A percentile compares a stretch with the other conserved stretches of the same genome.
Evolutionary conservation across 2,113 vertebrate species (phyloP).

Genomic region (Hystrix cristata): DNA sequence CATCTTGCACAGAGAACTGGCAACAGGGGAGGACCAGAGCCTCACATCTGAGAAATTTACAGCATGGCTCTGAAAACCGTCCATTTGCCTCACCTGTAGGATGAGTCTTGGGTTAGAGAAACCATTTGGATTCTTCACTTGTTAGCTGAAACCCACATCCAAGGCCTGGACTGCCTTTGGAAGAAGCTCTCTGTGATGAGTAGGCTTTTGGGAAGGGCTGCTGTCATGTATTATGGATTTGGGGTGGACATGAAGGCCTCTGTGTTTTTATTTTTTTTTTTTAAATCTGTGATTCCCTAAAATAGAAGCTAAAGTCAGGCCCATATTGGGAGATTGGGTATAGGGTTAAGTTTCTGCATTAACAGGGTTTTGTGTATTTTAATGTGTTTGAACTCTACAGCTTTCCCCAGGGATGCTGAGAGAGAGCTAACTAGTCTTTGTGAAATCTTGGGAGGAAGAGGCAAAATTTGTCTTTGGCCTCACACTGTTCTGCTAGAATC

Average conservation of each 20-base stretch:
- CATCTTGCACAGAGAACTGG: not conserved
- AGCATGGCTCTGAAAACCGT: not conserved
- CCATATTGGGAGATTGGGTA: not conserved
- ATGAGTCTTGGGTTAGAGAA: too few species aligned
- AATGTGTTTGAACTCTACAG: not conserved
- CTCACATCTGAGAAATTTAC: not conserved
- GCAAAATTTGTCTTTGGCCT: not conserved
- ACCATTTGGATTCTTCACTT: not conserved
- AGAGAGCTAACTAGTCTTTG: not conserved
- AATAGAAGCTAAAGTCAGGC: not conserved
- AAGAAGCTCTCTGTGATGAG: not conserved
- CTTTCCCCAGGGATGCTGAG: not conserved
- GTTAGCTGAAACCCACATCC: not conserved
- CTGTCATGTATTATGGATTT: not conserved
- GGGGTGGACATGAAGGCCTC: not conserved
- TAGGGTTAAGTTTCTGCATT: not conserved
- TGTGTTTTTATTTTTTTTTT: not conserved
- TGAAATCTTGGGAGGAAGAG: not conserved
- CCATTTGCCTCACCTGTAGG: not conserved
- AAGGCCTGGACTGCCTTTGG: too few species aligned
- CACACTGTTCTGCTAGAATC: not conserved
- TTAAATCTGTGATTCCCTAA: not conserved
- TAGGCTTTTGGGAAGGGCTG: not conserved
- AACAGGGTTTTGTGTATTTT: not conserved
- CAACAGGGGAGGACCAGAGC: not conserved